Evolutionary conservation across 2,797 vertebrate genomes (phyloP).

Genomic region (Alfaro cultratus): DNA sequence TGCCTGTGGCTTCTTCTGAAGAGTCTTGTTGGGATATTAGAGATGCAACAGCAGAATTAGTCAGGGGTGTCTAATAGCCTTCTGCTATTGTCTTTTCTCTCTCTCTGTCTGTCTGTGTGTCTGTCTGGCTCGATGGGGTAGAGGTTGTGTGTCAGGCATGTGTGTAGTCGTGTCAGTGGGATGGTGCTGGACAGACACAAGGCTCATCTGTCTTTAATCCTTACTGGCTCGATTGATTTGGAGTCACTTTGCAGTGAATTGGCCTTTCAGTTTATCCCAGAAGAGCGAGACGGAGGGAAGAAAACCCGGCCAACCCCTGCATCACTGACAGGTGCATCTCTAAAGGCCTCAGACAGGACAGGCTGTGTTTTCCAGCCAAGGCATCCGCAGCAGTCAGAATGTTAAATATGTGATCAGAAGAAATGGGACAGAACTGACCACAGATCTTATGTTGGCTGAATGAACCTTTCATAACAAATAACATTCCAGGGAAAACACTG

Average conservation of each 20-base stretch:
- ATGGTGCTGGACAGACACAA: constrained; percentile 58
- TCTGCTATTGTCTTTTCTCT: constrained; percentile 29
- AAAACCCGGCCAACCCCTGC: constrained; percentile 33
- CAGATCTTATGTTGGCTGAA: neutral
- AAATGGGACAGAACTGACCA: neutral
- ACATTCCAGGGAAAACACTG: neutral
- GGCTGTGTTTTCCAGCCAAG: constrained; percentile 19
- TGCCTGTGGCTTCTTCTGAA: constrained; percentile 59
- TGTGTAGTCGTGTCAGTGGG: constrained; percentile 44
- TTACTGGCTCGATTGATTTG: constrained; percentile 72
- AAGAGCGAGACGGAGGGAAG: constrained; percentile 28
- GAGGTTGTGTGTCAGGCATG: constrained; percentile 53
- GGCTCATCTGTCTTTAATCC: constrained; percentile 69
- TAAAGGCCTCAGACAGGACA: constrained; percentile 34
- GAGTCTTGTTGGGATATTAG: constrained; percentile 62
- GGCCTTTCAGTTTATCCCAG: constrained; percentile 57
- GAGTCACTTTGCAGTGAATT: constrained; percentile 66
- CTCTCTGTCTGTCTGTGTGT: constrained; percentile 28
- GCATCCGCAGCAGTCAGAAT: constrained; percentile 27
- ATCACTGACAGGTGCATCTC: constrained; percentile 40
- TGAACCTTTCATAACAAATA: neutral
- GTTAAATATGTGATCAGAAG: constrained; percentile 41
- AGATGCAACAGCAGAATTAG: constrained; percentile 69
- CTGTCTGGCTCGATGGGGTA: constrained; percentile 27
- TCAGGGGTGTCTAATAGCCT: constrained; percentile 55